Evolutionary conservation across 2,797 vertebrate genomes (phyloP).

Genomic region (Melanotaenia trifasciata): DNA sequence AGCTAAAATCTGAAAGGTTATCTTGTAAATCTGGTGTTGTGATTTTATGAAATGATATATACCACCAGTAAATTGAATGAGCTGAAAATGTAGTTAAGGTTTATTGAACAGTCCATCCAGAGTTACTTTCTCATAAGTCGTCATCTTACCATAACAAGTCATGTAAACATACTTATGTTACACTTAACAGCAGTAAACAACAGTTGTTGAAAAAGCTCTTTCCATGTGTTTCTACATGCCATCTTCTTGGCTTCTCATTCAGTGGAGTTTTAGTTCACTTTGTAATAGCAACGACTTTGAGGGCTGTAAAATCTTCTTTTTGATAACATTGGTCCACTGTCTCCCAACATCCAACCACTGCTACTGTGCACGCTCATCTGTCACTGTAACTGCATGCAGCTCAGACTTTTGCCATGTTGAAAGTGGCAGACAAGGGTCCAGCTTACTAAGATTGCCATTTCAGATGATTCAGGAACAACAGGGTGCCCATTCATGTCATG

Average conservation of each 20-base stretch:
- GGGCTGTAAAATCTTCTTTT: background rate
- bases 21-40: background rate
- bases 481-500: background rate
- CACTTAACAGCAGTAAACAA: no score
- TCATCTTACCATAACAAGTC: background rate
- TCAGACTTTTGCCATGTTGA: background rate
- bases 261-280: background rate
- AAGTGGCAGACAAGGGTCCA: background rate
- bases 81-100: background rate
- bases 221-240: no score
- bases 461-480: background rate
- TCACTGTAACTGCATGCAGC: background rate
- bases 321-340: background rate
- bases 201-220: no score
- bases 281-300: background rate
- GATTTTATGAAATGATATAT: background rate
- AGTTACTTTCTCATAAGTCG: background rate
- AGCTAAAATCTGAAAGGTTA: background rate
- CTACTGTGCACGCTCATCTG: background rate
- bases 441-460: background rate
- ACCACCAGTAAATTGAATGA: background rate
- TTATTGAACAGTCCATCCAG: background rate
- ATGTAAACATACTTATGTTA: background rate
- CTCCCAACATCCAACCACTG: background rate
- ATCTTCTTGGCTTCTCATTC: no score